Conservation (phyloP, 1,140 invertebrate species). For the Dryas iulia region DNA sequence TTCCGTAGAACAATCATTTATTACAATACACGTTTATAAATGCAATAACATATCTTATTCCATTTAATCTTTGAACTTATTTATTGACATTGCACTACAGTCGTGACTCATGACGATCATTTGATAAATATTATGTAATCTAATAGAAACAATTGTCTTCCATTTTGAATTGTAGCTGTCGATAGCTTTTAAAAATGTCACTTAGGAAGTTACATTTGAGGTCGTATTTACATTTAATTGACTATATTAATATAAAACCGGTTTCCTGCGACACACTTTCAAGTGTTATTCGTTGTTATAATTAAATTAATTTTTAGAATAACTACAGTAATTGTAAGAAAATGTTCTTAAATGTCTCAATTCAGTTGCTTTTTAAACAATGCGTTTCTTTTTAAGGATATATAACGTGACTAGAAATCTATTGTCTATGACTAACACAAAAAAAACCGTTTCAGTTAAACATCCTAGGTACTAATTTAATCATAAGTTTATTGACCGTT, state of each 20-base stretch:
- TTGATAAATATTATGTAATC: conserved; percentile 11
- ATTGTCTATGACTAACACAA: neutral
- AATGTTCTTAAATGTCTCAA: neutral
- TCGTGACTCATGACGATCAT: conserved; percentile 7
- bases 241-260: neutral
- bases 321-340: neutral
- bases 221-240: neutral
- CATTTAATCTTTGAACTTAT: conserved; percentile 17
- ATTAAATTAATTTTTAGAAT: neutral
- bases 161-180: neutral
- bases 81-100: conserved; percentile 9
- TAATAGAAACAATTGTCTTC: neutral
- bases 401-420: neutral
- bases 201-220: conserved; percentile 2
- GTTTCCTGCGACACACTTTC: neutral
- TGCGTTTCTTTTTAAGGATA: neutral
- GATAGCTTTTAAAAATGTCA: conserved; percentile 3
- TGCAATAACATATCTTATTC: neutral
- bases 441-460: neutral
- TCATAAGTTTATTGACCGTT: neutral
- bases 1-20: neutral
- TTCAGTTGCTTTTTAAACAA: too few species aligned
- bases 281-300: neutral
- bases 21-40: neutral
- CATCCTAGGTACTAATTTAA: neutral